Percentiles rank a stretch among this genome's conserved stretches.
phyloP scores from a whole-genome alignment of 2,888 invertebrate species.

The Drosophila nigritarsus region DNA sequence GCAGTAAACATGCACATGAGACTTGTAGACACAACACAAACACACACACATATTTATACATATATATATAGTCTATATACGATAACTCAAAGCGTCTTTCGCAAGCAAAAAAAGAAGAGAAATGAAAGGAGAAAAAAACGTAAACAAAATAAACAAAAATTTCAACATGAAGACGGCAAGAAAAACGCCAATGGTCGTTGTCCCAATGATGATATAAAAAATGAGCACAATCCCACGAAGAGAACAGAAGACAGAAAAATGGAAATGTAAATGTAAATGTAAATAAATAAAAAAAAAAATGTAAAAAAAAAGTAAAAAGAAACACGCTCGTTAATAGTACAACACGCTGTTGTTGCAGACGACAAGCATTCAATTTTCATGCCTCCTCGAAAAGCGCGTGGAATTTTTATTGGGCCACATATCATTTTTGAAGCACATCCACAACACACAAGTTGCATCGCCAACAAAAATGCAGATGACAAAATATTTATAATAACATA shows the following conservation, averaged over 20 bases:
- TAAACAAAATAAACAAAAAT: slow-evolving; percentile 53
- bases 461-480: slow-evolving; percentile 12
- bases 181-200: slow-evolving; percentile 42
- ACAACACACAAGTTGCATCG: slow-evolving; percentile 5
- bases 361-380: slow-evolving; percentile 24
- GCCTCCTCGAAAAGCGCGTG: slow-evolving; percentile 2
- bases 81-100: slow-evolving; percentile 39
- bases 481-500: slow-evolving; percentile 6
- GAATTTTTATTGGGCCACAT: slow-evolving; percentile 35
- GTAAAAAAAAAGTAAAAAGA: slow-evolving; percentile 5
- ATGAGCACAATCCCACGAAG: slow-evolving; percentile 35
- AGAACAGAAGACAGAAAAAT: slow-evolving; percentile 12
- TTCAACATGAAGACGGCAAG: slow-evolving; percentile 33
- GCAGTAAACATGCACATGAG: slow-evolving; percentile 37
- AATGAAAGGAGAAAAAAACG: slow-evolving; percentile 20
- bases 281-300: slow-evolving; percentile 46
- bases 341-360: slow-evolving; percentile 20
- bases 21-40: slow-evolving; percentile 16
- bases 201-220: slow-evolving; percentile 57
- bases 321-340: slow-evolving; percentile 41
- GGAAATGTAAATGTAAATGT: slow-evolving; percentile 17
- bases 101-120: slow-evolving; percentile 27
- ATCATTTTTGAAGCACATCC: slow-evolving; percentile 16
- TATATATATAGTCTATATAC: background rate
- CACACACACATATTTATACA: background rate